These are phyloP conservation scores for Drosophila equinoxialis DNA, from an alignment of 1,140 invertebrate genomes.

Conservation along the genomic window DNA sequence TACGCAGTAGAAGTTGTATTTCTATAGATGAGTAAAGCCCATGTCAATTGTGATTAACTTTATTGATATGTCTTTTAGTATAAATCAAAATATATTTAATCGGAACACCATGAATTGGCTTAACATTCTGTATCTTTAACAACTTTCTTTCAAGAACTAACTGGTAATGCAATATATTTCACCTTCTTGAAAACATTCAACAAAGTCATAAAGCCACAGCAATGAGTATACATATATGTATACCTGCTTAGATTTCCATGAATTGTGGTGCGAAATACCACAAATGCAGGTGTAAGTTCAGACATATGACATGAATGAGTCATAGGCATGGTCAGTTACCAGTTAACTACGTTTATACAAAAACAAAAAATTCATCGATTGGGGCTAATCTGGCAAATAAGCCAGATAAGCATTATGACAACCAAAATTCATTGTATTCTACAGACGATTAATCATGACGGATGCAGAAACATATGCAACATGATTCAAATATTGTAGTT, in stretches of 20 bases:
- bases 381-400: conserved; percentile 47
- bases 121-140: background rate
- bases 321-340: conserved; percentile 59
- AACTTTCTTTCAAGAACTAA: background rate
- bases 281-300: background rate
- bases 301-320: conserved; percentile 52
- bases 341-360: background rate
- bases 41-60: conserved; percentile 23
- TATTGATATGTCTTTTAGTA: conserved; percentile 16
- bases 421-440: conserved; percentile 20
- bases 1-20: conserved; percentile 45
- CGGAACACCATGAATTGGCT: background rate
- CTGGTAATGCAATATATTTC: background rate
- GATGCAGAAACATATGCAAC: conserved; percentile 36
- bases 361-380: background rate
- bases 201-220: too few species aligned
- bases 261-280: conserved; percentile 16
- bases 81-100: background rate
- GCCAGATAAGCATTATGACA: background rate
- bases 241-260: background rate
- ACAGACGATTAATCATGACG: conserved; percentile 46
- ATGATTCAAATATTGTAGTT: background rate
- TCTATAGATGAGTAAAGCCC: conserved; percentile 18
- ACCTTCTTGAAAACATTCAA: too few species aligned
- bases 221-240: too few species aligned